A percentile compares a stretch with the other conserved stretches of the same genome.
phyloP scores from a whole-genome alignment of 2,888 invertebrate genomes.

The Melipona bicolor region DNA sequence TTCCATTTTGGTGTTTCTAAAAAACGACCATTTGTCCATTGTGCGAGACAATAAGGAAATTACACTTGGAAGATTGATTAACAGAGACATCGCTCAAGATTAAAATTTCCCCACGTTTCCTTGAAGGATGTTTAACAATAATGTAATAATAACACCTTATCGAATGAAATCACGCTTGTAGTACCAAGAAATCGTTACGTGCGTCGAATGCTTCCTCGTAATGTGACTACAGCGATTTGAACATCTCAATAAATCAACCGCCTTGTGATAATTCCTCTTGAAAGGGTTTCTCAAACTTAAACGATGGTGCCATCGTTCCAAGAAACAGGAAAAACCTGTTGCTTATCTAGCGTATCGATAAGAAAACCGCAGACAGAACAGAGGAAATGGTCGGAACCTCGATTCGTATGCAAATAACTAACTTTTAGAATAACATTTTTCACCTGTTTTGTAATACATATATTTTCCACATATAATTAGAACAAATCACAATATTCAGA shows the following conservation, averaged over 20 bases:
- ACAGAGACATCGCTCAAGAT: neutral
- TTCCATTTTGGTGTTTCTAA: too few relatives aligned
- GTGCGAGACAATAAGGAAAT: neutral
- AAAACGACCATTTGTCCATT: too few relatives aligned
- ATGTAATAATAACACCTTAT: neutral
- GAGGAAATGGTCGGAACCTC: neutral
- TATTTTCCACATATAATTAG: too few relatives aligned
- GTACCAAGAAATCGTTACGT: constrained; percentile 7
- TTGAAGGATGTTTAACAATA: neutral
- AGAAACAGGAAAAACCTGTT: constrained; percentile 23
- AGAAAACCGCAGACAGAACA: neutral
- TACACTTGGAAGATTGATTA: neutral
- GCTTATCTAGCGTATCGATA: neutral
- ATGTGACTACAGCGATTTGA: neutral
- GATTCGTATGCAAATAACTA: neutral
- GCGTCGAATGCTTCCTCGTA: constrained; percentile 10
- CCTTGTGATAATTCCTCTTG: neutral
- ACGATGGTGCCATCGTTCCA: too few relatives aligned
- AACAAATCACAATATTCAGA: too few relatives aligned
- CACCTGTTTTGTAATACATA: too few relatives aligned
- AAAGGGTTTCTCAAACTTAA: constrained; percentile 28
- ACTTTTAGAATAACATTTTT: neutral
- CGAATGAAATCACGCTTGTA: neutral
- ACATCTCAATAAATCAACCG: neutral
- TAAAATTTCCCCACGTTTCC: neutral